Percentiles rank a stretch among this genome's conserved stretches.
phyloP scores from a whole-genome alignment of 2,113 vertebrate genomes.

The Lipotes vexillifer region DNA sequence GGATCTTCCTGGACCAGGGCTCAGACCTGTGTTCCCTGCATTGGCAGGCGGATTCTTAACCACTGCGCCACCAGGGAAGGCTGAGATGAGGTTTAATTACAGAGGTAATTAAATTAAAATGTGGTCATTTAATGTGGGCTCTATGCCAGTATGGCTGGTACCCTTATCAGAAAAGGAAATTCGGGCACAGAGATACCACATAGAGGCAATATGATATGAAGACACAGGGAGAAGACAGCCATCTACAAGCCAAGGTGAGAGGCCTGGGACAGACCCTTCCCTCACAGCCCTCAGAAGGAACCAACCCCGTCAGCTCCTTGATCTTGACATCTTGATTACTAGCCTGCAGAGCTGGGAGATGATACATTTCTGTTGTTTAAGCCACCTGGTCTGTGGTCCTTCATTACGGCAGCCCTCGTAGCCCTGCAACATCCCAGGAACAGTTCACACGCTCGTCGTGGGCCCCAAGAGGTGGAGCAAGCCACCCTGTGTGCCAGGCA shows the following conservation, averaged over 20 bases:
- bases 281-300: not conserved
- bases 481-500: rapidly evolving
- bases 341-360: no score
- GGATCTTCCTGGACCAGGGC: no score
- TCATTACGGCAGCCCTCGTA: not conserved
- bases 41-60: no score
- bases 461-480: not conserved
- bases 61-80: no score
- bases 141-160: not conserved
- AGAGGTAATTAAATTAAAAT: not conserved
- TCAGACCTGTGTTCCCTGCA: no score
- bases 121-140: not conserved
- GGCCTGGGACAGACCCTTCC: not conserved
- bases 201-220: not conserved
- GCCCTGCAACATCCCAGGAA: rapidly evolving
- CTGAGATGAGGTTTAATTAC: not conserved
- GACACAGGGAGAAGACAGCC: not conserved
- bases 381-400: not conserved
- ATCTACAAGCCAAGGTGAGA: not conserved
- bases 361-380: not conserved
- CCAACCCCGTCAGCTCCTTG: not conserved
- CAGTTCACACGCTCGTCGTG: not conserved
- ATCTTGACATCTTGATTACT: not conserved
- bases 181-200: not conserved
- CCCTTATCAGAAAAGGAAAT: not conserved